Evolutionary conservation across 2,113 vertebrate genomes (phyloP).

Genomic region (Archocentrus centrarchus): DNA sequence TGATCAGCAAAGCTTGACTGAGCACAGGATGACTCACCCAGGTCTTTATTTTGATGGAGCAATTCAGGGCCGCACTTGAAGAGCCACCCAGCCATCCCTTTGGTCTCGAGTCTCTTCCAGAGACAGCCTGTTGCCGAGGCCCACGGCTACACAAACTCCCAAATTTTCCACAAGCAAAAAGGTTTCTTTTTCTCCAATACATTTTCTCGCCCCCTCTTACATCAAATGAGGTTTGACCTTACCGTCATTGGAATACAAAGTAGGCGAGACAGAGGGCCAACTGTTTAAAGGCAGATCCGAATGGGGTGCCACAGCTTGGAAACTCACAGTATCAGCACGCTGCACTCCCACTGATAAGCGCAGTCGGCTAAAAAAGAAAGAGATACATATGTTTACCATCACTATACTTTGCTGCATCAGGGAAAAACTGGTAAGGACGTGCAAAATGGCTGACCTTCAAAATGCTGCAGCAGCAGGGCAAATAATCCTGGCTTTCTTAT

Average conservation of each 20-base stretch:
- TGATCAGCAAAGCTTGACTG: slow-evolving; percentile 60
- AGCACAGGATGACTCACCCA: slow-evolving; percentile 54
- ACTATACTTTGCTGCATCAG: slow-evolving; percentile 65
- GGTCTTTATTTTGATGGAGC: slow-evolving; percentile 62
- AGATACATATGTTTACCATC: slow-evolving; percentile 73
- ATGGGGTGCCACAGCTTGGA: slow-evolving; percentile 43
- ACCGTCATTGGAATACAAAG: slow-evolving; percentile 57
- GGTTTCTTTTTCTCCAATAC: neutral
- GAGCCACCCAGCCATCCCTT: slow-evolving; percentile 26
- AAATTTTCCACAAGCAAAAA: slow-evolving; percentile 25
- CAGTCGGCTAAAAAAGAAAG: slow-evolving; percentile 55
- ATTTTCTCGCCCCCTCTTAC: slow-evolving; percentile 34
- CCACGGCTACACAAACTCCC: neutral
- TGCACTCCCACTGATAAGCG: slow-evolving; percentile 65
- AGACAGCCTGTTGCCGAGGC: slow-evolving; percentile 27
- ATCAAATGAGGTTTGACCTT: slow-evolving; percentile 68
- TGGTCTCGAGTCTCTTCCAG: slow-evolving; percentile 4
- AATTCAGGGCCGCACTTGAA: slow-evolving; percentile 43
- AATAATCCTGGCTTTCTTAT: slow-evolving; percentile 30
- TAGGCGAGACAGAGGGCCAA: slow-evolving; percentile 30
- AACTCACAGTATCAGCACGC: slow-evolving; percentile 67
- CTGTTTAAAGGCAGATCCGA: slow-evolving; percentile 49
- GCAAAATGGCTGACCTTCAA: slow-evolving; percentile 70
- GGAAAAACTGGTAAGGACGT: slow-evolving; percentile 51
- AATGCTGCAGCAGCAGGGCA: slow-evolving; percentile 49